These are phyloP conservation scores for Sebastes elongatus DNA, from an alignment of 2,797 vertebrate genomes.

Conservation along the genomic window DNA sequence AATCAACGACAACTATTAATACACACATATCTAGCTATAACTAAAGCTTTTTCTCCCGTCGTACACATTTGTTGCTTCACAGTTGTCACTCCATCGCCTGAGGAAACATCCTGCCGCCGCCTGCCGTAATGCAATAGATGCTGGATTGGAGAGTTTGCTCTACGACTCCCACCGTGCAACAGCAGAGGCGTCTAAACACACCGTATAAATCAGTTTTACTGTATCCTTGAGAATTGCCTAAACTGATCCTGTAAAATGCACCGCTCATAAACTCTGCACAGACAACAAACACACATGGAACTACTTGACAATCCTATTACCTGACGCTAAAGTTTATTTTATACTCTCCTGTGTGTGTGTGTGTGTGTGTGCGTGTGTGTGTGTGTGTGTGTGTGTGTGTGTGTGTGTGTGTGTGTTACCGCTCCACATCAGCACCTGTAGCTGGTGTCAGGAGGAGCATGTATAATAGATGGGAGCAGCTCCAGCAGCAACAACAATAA, in stretches of 20 bases:
- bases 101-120: neutral
- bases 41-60: neutral
- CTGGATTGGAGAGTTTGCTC: conserved; percentile 28
- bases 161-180: conserved; percentile 13
- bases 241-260: conserved; percentile 10
- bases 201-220: conserved; percentile 50
- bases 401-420: neutral
- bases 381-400: neutral
- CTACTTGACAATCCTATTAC: conserved; percentile 5
- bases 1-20: neutral
- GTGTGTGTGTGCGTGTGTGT: neutral
- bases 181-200: conserved; percentile 27
- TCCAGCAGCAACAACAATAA: conserved; percentile 35
- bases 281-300: conserved; percentile 18
- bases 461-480: conserved; percentile 31
- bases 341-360: neutral
- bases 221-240: conserved; percentile 29
- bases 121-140: conserved; percentile 18
- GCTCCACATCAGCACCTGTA: conserved; percentile 25
- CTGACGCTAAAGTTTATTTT: neutral
- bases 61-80: conserved; percentile 4
- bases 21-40: neutral
- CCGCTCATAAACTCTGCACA: conserved; percentile 3
- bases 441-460: conserved; percentile 23
- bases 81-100: conserved; percentile 5